These are phyloP conservation scores for Dasypolia templi DNA, from an alignment of 2,888 invertebrate genomes.

Conservation along the genomic window DNA sequence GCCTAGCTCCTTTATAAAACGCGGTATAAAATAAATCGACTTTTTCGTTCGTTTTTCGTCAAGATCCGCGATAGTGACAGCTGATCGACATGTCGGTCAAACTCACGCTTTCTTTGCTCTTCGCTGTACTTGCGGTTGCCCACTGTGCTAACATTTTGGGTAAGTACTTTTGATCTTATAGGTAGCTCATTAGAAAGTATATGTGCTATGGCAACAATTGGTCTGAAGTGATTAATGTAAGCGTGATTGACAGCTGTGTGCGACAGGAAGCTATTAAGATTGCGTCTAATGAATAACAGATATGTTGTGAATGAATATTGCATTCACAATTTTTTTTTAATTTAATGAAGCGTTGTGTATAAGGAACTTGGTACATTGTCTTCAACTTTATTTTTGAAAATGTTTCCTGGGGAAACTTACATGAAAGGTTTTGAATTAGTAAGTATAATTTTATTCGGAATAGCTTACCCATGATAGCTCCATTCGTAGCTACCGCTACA, in stretches of 20 bases:
- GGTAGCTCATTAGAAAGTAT: constrained; percentile 62
- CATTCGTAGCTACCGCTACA: not conserved
- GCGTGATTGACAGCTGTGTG: constrained; percentile 58
- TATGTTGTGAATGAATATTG: constrained; percentile 52
- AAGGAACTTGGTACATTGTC: constrained; percentile 1
- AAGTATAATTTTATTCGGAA: not conserved
- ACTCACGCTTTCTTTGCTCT: constrained; percentile 80
- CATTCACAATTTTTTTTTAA: constrained; percentile 44
- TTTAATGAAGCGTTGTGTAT: constrained; percentile 33
- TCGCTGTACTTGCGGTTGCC: constrained; percentile 76
- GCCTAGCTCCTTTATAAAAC: constrained; percentile 73
- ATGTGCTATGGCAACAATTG: constrained; percentile 57
- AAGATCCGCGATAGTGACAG: constrained; percentile 66
- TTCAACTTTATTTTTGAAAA: not conserved
- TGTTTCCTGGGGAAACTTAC: not conserved
- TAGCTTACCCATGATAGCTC: not conserved
- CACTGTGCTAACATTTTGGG: constrained; percentile 86
- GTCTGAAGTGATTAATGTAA: constrained; percentile 58
- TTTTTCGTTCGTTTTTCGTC: constrained; percentile 59
- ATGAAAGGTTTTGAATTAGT: not conserved
- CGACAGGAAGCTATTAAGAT: constrained; percentile 62
- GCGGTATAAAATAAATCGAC: constrained; percentile 73
- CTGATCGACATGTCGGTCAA: constrained; percentile 82
- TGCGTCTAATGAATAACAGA: constrained; percentile 61
- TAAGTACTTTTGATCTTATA: constrained; percentile 76